These are phyloP conservation scores for Corynorhinus townsendii DNA, from an alignment of 2,113 vertebrate species.

Conservation along the genomic window DNA sequence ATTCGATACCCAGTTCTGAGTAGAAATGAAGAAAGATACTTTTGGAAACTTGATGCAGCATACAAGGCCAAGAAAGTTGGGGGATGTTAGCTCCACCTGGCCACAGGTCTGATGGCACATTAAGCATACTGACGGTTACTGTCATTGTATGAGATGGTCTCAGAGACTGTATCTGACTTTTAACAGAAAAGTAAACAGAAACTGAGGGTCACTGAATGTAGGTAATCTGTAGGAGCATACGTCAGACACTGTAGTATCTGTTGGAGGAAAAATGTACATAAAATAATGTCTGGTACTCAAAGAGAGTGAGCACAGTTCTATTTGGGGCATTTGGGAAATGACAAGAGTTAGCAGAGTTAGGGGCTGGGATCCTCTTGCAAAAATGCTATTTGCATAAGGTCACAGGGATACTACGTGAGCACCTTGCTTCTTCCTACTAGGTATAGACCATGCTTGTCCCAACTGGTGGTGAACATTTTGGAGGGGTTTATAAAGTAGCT, in stretches of 20 bases:
- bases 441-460: background rate
- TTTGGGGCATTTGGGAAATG: background rate
- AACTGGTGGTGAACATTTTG: background rate
- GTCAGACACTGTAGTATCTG: background rate
- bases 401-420: rapidly evolving
- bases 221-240: background rate
- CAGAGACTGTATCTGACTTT: background rate
- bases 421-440: background rate
- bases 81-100: background rate
- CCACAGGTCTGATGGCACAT: too few relatives aligned
- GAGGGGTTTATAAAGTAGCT: background rate
- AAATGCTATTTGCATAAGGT: background rate
- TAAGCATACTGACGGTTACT: background rate
- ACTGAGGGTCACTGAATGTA: background rate
- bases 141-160: background rate
- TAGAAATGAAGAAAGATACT: background rate
- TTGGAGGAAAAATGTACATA: background rate
- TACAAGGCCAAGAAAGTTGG: background rate
- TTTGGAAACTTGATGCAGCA: background rate
- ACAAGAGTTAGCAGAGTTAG: background rate
- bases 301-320: background rate
- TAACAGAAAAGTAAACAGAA: background rate
- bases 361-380: background rate
- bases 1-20: background rate
- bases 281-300: background rate